A percentile compares a stretch with the other conserved stretches of the same genome.
Evolutionary conservation across 2,113 vertebrate species (phyloP).

Genomic region (Pelodiscus sinensis): DNA sequence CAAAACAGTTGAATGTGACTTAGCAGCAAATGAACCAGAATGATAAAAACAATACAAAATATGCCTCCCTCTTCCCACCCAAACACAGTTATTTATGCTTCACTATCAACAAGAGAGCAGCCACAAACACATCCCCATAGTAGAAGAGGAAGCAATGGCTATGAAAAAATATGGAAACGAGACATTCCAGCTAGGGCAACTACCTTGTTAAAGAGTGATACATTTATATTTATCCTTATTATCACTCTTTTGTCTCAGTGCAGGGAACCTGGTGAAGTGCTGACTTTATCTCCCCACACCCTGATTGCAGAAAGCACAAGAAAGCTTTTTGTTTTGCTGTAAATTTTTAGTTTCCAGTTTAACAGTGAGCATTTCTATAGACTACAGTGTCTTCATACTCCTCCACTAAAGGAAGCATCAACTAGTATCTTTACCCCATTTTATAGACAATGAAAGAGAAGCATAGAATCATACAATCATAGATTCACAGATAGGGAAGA

Average conservation of each 20-base stretch:
- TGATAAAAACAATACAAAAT: not conserved
- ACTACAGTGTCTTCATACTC: accelerated
- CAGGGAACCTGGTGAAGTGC: not conserved
- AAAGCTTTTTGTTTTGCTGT: not conserved
- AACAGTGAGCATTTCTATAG: not conserved
- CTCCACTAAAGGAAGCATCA: not conserved
- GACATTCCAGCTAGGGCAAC: not conserved
- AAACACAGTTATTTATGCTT: not conserved
- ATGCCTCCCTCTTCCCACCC: not conserved
- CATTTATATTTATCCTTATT: not conserved
- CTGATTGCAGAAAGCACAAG: not conserved
- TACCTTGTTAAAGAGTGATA: not conserved
- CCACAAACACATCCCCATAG: not conserved
- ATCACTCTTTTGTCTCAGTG: not conserved
- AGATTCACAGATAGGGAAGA: not conserved
- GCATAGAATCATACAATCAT: not conserved
- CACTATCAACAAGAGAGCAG: not conserved
- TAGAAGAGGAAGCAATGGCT: not conserved
- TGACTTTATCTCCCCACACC: not conserved
- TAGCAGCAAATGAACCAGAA: not conserved
- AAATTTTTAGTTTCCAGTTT: not conserved
- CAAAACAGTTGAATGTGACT: not conserved
- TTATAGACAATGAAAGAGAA: not conserved
- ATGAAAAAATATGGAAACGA: not conserved
- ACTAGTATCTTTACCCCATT: not conserved